Base-by-base conservation (phyloP, 1,140 invertebrate genomes). In the Eriocheir sinensis region DNA sequence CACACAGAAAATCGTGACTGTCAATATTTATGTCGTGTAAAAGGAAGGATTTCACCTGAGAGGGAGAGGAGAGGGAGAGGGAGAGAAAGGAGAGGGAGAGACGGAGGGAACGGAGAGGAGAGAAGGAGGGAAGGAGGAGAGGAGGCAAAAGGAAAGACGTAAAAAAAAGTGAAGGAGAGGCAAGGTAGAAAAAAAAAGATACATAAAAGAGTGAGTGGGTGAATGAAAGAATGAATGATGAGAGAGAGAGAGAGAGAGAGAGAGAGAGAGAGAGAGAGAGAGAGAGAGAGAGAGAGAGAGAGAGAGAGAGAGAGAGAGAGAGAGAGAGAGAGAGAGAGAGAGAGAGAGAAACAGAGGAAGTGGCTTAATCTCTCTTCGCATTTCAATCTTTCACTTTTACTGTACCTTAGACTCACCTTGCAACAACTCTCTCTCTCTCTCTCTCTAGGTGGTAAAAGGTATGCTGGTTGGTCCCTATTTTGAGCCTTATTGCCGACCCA, bases 361-460 rank as follows among this genome's bases (percentile, higher is more conserved):
- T 21, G 60, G n/a, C 15, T 48, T 48, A 15, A 72, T n/a, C 60
- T 72, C 60, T 9, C 53, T 60, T 60, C n/a, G 21, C n/a, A n/a
- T 8, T 72, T 72, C 60, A 72, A 72, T 48, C 4, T 48, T 48
- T 8, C 44, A 8, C 44, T 48, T 15, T 48, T 15, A 8, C 44
- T 48, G 4, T 48, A 4, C 15, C 44, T 48, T 15, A 8, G 4
- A 8, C 44, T 48, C 44, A 21, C 27, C 60, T 60, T n/a, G n/a
- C n/a, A n/a, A n/a, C n/a, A n/a, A n/a, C 60, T 72, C 60, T 72
- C 60, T 72, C 60, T 72, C 60, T 72, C 60, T 72, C 60, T 72
- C 60, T 72, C 21, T 72, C 27, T 72, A 21, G 27, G 21, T 72
- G 21, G 15, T 21, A 21, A 21, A 21, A 72, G 21, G 60, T 72